Percentiles rank a stretch among this genome's conserved stretches.
Evolutionary conservation across 2,888 invertebrate species (phyloP).

Genomic region (Drosophila eohydei): DNA sequence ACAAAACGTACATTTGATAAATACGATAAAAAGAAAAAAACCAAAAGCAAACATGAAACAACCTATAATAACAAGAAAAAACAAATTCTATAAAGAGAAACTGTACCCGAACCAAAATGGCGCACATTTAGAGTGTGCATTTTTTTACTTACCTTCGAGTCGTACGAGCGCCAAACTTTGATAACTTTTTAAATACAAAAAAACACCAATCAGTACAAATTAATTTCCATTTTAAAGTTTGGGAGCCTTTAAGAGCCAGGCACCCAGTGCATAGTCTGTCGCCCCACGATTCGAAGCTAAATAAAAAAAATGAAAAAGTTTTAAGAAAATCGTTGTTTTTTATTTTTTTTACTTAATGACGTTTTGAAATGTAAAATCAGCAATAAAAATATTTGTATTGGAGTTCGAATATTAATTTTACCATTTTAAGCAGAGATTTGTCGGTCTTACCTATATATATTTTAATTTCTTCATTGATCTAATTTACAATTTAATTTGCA

Average conservation of each 20-base stretch:
- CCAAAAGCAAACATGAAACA: slow-evolving; percentile 19
- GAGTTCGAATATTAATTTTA: slow-evolving; percentile 76
- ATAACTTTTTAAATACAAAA: slow-evolving; percentile 48
- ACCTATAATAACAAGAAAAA: slow-evolving; percentile 13
- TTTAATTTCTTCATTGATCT: slow-evolving; percentile 72
- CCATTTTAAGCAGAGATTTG: slow-evolving; percentile 64
- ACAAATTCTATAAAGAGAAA: slow-evolving; percentile 17
- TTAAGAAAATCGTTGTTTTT: slow-evolving; percentile 24
- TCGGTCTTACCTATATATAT: slow-evolving; percentile 54
- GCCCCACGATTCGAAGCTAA: slow-evolving; percentile 48
- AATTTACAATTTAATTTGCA: slow-evolving; percentile 82
- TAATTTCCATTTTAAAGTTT: slow-evolving; percentile 76
- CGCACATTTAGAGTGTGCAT: slow-evolving; percentile 17
- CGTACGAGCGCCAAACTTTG: slow-evolving; percentile 33
- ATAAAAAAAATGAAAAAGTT: slow-evolving; percentile 34
- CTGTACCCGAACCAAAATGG: slow-evolving; percentile 40
- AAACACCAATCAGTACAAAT: slow-evolving; percentile 75
- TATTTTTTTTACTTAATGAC: slow-evolving; percentile 35
- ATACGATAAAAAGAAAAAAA: slow-evolving; percentile 28
- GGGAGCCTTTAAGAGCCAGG: slow-evolving; percentile 34
- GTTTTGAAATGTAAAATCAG: slow-evolving; percentile 43
- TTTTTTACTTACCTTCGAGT: slow-evolving; percentile 57
- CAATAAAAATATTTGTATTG: slow-evolving; percentile 51
- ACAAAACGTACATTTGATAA: slow-evolving; percentile 50
- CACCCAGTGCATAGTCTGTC: slow-evolving; percentile 25